Conservation (phyloP, 1,140 invertebrate species). For the Eurosta solidaginis region DNA sequence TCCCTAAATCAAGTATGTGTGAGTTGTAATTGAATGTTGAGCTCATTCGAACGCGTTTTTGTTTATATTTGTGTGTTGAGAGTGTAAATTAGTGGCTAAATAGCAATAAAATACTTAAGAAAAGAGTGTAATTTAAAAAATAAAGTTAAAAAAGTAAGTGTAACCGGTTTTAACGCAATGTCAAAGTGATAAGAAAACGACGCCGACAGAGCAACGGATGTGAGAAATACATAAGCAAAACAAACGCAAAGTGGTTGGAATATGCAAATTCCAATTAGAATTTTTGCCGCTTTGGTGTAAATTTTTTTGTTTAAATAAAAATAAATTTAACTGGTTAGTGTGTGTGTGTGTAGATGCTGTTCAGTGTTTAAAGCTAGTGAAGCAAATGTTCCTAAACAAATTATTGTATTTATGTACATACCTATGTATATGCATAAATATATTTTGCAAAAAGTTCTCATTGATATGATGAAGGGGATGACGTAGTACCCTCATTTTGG, state of each 20-base stretch:
- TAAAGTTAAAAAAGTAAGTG: constrained; percentile 5
- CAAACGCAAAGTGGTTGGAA: neutral
- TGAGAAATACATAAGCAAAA: neutral
- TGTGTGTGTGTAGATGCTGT: too few relatives aligned
- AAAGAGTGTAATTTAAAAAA: neutral
- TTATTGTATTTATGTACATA: neutral
- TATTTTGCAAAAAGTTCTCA: neutral
- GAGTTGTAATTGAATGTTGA: neutral
- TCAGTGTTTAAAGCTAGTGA: too few relatives aligned
- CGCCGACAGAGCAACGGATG: neutral
- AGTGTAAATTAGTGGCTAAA: neutral
- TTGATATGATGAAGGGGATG: neutral
- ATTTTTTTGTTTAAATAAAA: neutral
- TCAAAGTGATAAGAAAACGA: neutral
- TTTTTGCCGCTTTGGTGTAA: neutral
- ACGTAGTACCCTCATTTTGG: neutral
- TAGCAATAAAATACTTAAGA: neutral
- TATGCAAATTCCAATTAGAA: neutral
- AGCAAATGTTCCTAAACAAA: too few relatives aligned
- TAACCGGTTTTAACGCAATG: neutral
- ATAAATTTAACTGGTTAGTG: too few relatives aligned
- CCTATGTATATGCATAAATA: neutral
- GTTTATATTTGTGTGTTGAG: constrained; percentile 9
- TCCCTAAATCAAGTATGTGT: neutral
- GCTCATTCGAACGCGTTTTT: neutral